phyloP scores from a whole-genome alignment of 1,140 invertebrate species.

The Leptopilina boulardi region DNA sequence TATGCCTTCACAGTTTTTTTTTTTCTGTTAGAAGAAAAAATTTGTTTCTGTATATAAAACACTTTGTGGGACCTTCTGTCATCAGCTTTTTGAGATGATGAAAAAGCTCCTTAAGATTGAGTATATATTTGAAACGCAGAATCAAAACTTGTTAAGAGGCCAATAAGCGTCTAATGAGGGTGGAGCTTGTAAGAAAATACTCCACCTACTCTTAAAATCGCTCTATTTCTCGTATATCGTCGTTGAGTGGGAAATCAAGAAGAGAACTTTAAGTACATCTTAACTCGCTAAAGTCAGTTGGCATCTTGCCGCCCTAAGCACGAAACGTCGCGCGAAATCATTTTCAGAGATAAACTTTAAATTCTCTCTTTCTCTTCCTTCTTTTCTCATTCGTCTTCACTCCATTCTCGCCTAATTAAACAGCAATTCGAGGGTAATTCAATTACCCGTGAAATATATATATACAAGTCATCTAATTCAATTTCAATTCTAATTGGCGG shows the following conservation, averaged over 20 bases:
- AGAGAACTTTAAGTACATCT: slow-evolving; percentile 68
- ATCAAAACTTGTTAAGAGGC: slow-evolving; percentile 50
- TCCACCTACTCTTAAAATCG: slow-evolving; percentile 74
- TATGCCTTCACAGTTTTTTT: too few relatives aligned
- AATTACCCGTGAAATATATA: slow-evolving; percentile 61
- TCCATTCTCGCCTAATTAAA: slow-evolving; percentile 56
- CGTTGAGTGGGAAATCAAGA: slow-evolving; percentile 52
- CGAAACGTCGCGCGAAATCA: slow-evolving; percentile 46
- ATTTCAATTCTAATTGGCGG: background rate
- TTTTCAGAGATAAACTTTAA: slow-evolving; percentile 37
- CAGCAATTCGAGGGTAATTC: slow-evolving; percentile 63
- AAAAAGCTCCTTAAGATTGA: background rate
- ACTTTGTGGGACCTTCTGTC: too few relatives aligned
- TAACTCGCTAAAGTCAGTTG: slow-evolving; percentile 73
- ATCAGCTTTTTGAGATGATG: too few relatives aligned
- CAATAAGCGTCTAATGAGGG: slow-evolving; percentile 73
- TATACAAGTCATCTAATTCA: slow-evolving; percentile 37
- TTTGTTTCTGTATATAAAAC: too few relatives aligned
- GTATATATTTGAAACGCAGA: slow-evolving; percentile 9
- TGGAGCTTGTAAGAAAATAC: slow-evolving; percentile 71
- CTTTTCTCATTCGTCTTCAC: slow-evolving; percentile 31
- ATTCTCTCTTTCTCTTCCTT: background rate
- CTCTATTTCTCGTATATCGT: slow-evolving; percentile 70
- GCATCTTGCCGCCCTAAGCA: slow-evolving; percentile 67
- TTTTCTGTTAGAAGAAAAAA: too few relatives aligned